phyloP scores from a whole-genome alignment of 2,113 vertebrate genomes.

The rat (Rattus norvegicus) region GRCr8 NC_086024.1:95086001-95086500 shows the following conservation, averaged over 20 bases:
- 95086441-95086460: neutral
- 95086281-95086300: slow-evolving; percentile 35
- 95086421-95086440: slow-evolving; percentile 13
- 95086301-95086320: neutral
- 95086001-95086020: neutral
- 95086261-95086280: neutral
- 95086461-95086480: neutral
- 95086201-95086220: neutral
- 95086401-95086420: neutral
- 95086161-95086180: slow-evolving; percentile 18
- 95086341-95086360: slow-evolving; percentile 36
- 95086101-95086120: neutral
- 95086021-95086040: slow-evolving; percentile 46
- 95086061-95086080: slow-evolving; percentile 45
- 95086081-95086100: slow-evolving; percentile 4
- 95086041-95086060: neutral
- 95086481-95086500: slow-evolving; percentile 3
- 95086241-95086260: neutral
- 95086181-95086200: slow-evolving; percentile 1
- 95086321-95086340: neutral
- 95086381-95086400: neutral
- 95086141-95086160: slow-evolving; percentile 52
- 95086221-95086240: neutral
- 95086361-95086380: slow-evolving; percentile 21
- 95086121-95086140: neutral